Base-by-base conservation (phyloP, 2,888 invertebrate genomes). In the Drosophila vallismaia region DNA sequence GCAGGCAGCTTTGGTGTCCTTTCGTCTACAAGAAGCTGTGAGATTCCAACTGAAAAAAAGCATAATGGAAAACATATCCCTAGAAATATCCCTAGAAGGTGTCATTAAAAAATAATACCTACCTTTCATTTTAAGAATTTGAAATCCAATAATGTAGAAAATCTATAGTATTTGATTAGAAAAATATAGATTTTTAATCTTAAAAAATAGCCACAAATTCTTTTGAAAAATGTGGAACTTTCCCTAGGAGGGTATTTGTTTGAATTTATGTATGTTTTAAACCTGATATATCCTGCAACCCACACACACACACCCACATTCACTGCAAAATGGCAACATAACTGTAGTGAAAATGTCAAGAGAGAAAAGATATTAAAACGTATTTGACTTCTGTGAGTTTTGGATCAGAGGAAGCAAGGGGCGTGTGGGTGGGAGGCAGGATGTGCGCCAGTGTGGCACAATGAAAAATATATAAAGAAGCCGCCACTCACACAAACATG, bases 341-440 rank as follows among this genome's bases (percentile, higher is more conserved):
- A 87, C 89, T 86, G 89, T 89, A 89, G 86, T 89, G 89, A 86
- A 84, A 89, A 86, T 86, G 86, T 89, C 86, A 86, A 89, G 87
- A 86, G 86, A 89, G 86, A 89, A 86, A 81, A 89, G 89, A 89
- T 88, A 89, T 88, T 89, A 89, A 89, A 88, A 89, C 89, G 86
- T 89, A 88, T 89, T 89, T 89, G 88, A 89, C 89, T 89, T 86
- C 83, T 88, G 81, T 79, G 76, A 86, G 82, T 82, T 69, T 82
- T 79, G 86, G 86, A 64, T 74, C 79, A 58, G 72, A 67, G 7
- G 28, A 24, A 14, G 40, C 1, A n/a, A 2, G 42, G 10, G 12
- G 44, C 36, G 49, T 9, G 58, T 46, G 71, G 67, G 19, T 76
- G 77, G 82, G 67, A 66, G 75, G 81, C 71, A 88, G 88, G 79